These are phyloP conservation scores for Pedetes capensis DNA, from an alignment of 2,113 vertebrate genomes.

Conservation along the genomic window DNA sequence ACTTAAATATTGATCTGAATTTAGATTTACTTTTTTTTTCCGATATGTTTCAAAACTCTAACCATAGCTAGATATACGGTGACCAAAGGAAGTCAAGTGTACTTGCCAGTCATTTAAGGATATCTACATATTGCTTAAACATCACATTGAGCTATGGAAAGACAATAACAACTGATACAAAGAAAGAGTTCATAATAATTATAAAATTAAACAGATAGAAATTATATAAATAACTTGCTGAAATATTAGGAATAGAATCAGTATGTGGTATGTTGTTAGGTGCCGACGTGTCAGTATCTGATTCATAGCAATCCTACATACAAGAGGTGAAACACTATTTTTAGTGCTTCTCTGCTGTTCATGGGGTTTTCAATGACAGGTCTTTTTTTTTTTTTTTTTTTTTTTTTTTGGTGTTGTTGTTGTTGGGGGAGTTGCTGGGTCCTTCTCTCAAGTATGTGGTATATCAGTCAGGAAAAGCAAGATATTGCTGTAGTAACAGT, in stretches of 20 bases:
- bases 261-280: no score
- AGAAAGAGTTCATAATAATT: not conserved
- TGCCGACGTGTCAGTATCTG: no score
- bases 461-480: not conserved
- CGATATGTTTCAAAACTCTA: not conserved
- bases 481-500: not conserved
- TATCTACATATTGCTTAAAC: not conserved
- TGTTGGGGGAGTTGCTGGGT: no score
- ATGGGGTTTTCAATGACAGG: no score
- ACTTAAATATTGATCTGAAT: not conserved
- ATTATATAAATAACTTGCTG: not conserved
- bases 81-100: not conserved
- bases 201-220: not conserved
- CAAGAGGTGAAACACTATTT: no score
- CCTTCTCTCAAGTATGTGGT: no score
- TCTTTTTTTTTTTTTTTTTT: no score
- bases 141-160: not conserved
- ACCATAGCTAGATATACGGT: not conserved
- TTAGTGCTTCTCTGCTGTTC: no score
- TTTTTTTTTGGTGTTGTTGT: no score
- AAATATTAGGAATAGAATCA: slow-evolving; percentile 23
- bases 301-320: no score
- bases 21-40: not conserved
- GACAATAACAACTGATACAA: not conserved
- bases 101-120: not conserved